Evolutionary conservation across 2,888 invertebrate genomes (phyloP).

Genomic region (Candidula unifasciata): DNA sequence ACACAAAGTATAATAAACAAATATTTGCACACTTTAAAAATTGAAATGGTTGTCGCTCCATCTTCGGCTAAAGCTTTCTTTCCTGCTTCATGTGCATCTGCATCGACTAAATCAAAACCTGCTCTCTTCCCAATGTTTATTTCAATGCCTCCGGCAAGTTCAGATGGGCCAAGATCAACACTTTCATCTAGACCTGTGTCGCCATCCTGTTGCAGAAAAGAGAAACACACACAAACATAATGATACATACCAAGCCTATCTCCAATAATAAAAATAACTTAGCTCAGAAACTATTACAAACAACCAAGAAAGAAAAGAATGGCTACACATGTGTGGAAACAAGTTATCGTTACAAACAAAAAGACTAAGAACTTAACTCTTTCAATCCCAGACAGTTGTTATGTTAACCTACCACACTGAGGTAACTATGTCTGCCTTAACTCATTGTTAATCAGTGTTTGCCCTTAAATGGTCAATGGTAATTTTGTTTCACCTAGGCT

Average conservation of each 20-base stretch:
- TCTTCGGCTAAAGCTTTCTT: background rate
- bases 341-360: no score
- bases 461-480: no score
- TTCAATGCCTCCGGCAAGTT: slow-evolving; percentile 28
- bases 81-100: background rate
- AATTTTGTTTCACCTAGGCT: no score
- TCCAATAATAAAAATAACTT: background rate
- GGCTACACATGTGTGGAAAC: no score
- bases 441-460: no score
- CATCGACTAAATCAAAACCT: background rate
- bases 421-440: no score
- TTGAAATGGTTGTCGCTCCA: background rate
- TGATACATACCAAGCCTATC: background rate
- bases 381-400: no score
- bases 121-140: slow-evolving; percentile 19
- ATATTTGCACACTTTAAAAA: slow-evolving; percentile 28
- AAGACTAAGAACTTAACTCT: no score
- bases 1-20: background rate
- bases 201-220: slow-evolving; percentile 29
- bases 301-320: no score
- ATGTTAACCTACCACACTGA: no score
- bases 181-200: slow-evolving; percentile 22
- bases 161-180: slow-evolving; percentile 31
- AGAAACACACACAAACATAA: slow-evolving; percentile 5
- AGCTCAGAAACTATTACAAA: background rate